phyloP scores from a whole-genome alignment of 2,888 invertebrate species.

The Lasioglossum figueresi region DNA sequence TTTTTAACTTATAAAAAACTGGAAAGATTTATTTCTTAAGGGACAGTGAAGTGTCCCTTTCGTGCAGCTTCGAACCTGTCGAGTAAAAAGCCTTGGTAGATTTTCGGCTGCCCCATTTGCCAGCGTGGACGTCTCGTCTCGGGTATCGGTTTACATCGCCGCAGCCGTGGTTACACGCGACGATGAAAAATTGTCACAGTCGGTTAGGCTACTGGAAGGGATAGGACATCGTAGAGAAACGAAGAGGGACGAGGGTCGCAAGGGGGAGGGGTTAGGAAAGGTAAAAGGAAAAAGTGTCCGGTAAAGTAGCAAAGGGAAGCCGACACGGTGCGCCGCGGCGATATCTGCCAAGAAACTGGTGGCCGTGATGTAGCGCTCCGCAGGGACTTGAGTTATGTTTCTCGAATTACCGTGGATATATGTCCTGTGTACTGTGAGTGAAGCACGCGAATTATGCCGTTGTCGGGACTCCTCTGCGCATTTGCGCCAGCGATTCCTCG shows the following conservation, averaged over 20 bases:
- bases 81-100: neutral
- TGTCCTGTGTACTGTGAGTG: conserved; percentile 54
- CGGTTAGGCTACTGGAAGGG: conserved; percentile 40
- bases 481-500: conserved; percentile 24
- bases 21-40: neutral
- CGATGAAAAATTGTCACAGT: conserved; percentile 60
- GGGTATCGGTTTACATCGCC: conserved; percentile 40
- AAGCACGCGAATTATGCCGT: conserved; percentile 62
- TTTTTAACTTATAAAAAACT: neutral
- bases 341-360: conserved; percentile 69
- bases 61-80: neutral
- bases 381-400: conserved; percentile 72
- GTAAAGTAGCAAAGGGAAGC: conserved; percentile 70
- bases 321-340: conserved; percentile 63
- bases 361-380: conserved; percentile 66
- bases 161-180: conserved; percentile 26
- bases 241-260: conserved; percentile 26
- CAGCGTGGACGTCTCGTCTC: neutral
- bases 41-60: neutral
- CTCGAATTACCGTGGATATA: conserved; percentile 68
- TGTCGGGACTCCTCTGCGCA: conserved; percentile 42
- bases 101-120: neutral
- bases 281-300: conserved; percentile 55
- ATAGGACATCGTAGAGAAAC: conserved; percentile 36
- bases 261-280: conserved; percentile 21